phyloP scores from a whole-genome alignment of 2,888 invertebrate species.

The Hirtodrosophila alboralis region DNA sequence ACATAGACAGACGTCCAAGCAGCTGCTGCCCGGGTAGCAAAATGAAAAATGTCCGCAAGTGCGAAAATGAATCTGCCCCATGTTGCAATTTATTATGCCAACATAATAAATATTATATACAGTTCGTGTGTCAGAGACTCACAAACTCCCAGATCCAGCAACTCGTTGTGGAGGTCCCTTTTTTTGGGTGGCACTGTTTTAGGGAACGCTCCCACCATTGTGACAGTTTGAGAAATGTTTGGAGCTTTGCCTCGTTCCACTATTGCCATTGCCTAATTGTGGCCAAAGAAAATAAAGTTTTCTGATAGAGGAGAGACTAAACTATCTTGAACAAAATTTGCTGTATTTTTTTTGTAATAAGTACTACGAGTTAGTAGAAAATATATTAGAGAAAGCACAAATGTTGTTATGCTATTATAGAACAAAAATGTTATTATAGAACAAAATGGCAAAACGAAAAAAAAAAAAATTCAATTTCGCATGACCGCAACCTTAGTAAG shows the following conservation, averaged over 20 bases:
- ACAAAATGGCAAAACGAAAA: too few species aligned
- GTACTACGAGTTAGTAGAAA: too few species aligned
- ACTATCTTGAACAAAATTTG: neutral
- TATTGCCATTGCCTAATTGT: slow-evolving; percentile 49
- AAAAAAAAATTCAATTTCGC: too few species aligned
- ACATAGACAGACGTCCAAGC: slow-evolving; percentile 52
- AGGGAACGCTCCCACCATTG: slow-evolving; percentile 26
- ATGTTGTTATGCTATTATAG: too few species aligned
- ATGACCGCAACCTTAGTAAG: too few species aligned
- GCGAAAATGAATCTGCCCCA: slow-evolving; percentile 79
- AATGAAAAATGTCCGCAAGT: slow-evolving; percentile 80
- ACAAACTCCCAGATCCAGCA: slow-evolving; percentile 5
- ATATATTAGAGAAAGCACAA: too few species aligned
- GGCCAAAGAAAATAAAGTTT: slow-evolving; percentile 27
- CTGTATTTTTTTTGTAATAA: too few species aligned
- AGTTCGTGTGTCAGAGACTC: slow-evolving; percentile 58
- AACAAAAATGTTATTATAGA: too few species aligned
- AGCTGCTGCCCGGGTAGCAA: slow-evolving; percentile 63
- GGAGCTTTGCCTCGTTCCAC: slow-evolving; percentile 4
- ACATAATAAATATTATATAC: slow-evolving; percentile 80
- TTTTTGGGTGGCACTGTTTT: slow-evolving; percentile 32
- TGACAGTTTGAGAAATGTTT: slow-evolving; percentile 65
- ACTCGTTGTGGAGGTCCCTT: slow-evolving; percentile 20
- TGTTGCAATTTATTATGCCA: slow-evolving; percentile 80
- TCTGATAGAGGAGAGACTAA: neutral